These are phyloP conservation scores for Girardinichthys multiradiatus DNA, from an alignment of 2,113 vertebrate genomes.

Conservation along the genomic window DNA sequence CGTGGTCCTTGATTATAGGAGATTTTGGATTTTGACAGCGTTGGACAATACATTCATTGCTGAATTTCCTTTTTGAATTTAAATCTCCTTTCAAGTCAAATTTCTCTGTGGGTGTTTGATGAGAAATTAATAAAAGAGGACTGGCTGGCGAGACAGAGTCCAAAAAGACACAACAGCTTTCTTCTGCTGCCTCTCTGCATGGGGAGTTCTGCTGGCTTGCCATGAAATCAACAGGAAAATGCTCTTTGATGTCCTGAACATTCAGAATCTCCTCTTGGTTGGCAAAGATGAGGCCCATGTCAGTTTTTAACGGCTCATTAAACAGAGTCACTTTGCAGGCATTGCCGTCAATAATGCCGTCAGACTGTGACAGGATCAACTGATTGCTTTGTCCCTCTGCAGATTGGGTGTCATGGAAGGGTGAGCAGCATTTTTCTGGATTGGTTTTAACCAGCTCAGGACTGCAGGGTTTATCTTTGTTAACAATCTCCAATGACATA, in stretches of 20 bases:
- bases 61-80: conserved; percentile 44
- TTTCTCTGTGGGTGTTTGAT: conserved; percentile 38
- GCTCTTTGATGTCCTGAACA: conserved; percentile 66
- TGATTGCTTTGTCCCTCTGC: conserved; percentile 58
- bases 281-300: conserved; percentile 38
- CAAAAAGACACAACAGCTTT: conserved; percentile 45
- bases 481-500: conserved; percentile 52
- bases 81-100: conserved; percentile 36
- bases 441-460: conserved; percentile 57
- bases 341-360: conserved; percentile 45
- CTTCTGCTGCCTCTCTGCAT: conserved; percentile 59
- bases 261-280: conserved; percentile 65
- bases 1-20: conserved; percentile 29
- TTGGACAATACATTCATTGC: conserved; percentile 44
- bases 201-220: conserved; percentile 69
- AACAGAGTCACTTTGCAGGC: conserved; percentile 44
- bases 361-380: conserved; percentile 70
- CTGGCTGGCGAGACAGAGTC: conserved; percentile 44
- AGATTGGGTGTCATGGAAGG: conserved; percentile 39
- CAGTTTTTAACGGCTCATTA: conserved; percentile 50
- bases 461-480: conserved; percentile 58
- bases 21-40: conserved; percentile 45
- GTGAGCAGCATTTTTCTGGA: conserved; percentile 43
- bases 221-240: conserved; percentile 69
- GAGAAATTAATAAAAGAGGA: conserved; percentile 52